phyloP scores from a whole-genome alignment of 2,888 invertebrate genomes.

The Smittia sp. region DNA sequence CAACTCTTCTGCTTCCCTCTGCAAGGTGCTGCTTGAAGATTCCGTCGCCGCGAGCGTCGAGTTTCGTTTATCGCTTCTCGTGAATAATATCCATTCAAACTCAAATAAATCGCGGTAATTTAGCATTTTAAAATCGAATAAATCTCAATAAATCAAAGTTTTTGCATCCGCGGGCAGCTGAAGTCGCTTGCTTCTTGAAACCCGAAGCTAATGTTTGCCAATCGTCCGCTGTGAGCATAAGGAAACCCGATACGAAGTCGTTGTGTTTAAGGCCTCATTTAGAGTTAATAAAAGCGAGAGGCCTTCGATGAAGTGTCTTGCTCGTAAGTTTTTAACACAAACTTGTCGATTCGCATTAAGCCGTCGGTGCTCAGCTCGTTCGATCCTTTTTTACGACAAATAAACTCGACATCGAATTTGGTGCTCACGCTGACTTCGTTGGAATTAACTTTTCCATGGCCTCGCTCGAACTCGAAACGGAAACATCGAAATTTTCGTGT shows the following conservation, averaged over 20 bases:
- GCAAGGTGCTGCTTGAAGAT: constrained; percentile 14
- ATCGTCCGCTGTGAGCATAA: too few relatives aligned
- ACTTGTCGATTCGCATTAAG: background rate
- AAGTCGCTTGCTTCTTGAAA: too few relatives aligned
- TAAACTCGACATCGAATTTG: background rate
- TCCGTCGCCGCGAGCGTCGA: background rate
- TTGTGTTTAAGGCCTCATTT: background rate
- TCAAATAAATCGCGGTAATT: background rate
- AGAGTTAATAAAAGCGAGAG: background rate
- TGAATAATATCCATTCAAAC: background rate
- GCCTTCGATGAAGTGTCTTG: background rate
- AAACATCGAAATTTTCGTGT: constrained; percentile 19
- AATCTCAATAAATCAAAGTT: background rate
- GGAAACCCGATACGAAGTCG: background rate
- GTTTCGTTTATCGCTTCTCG: background rate
- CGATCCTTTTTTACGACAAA: background rate
- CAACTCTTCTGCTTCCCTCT: constrained; percentile 7
- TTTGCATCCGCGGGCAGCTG: too few relatives aligned
- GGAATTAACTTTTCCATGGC: background rate
- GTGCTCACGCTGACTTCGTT: background rate
- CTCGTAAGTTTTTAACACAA: background rate
- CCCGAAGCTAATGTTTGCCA: too few relatives aligned
- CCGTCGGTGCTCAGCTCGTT: background rate
- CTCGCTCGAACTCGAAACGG: background rate
- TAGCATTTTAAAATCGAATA: constrained; percentile 2